Evolutionary conservation across 2,113 vertebrate species (phyloP).

Genomic region (Rynchops niger): DNA sequence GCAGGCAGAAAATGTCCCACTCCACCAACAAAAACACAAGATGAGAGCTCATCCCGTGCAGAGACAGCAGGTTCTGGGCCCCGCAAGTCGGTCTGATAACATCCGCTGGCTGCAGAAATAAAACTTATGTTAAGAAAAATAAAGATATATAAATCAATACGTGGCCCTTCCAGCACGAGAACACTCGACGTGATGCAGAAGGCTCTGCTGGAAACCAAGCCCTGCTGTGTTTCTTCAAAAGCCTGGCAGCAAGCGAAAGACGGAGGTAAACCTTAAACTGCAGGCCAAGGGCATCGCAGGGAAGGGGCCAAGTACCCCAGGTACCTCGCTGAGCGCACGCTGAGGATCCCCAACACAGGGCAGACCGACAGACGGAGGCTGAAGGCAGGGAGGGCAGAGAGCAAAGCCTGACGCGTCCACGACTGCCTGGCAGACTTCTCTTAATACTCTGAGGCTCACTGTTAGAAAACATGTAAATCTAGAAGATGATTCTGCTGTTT

Average conservation of each 20-base stretch:
- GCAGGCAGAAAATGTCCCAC: background rate
- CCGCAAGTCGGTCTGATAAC: rapidly evolving
- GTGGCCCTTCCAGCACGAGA: background rate
- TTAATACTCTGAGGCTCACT: background rate
- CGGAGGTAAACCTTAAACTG: background rate
- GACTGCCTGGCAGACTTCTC: background rate
- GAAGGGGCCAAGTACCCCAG: background rate
- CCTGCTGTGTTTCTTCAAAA: background rate
- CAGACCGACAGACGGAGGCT: background rate
- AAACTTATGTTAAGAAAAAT: background rate
- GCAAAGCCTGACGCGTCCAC: background rate
- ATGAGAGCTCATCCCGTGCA: background rate
- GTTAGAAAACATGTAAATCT: background rate
- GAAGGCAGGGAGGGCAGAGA: background rate
- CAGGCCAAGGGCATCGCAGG: background rate
- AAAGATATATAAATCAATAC: background rate
- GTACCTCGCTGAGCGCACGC: rapidly evolving
- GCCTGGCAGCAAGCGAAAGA: background rate
- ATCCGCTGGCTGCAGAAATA: background rate
- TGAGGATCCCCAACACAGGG: background rate
- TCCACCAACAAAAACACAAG: background rate
- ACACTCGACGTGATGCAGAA: background rate
- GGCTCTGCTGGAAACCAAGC: background rate
- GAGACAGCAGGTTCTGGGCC: background rate
- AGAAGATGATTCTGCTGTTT: background rate